Conservation (phyloP, 2,113 vertebrate genomes). For the Cyphomyrus discorhynchus region DNA sequence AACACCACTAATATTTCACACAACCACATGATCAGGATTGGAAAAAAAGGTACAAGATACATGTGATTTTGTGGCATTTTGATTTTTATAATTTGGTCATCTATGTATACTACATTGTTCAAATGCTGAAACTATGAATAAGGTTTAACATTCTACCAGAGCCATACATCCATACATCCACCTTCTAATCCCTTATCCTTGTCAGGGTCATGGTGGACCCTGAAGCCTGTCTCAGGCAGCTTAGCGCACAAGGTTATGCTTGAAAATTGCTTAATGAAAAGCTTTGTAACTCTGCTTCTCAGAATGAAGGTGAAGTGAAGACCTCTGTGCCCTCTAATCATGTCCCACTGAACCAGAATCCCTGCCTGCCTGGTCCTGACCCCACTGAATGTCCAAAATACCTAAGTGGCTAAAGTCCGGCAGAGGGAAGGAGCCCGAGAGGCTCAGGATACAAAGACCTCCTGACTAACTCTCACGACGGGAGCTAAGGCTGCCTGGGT, state of each 20-base stretch:
- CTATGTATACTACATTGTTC: neutral
- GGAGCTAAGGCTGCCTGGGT: neutral
- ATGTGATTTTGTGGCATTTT: neutral
- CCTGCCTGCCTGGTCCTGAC: neutral
- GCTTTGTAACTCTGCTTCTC: neutral
- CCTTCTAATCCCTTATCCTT: neutral
- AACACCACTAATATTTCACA: neutral
- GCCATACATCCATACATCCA: neutral
- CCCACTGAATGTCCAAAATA: neutral
- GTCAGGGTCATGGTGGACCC: neutral
- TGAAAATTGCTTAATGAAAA: neutral
- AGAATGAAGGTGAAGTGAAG: neutral
- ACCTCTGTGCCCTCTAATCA: neutral
- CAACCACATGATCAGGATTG: neutral
- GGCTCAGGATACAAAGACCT: constrained; percentile 6
- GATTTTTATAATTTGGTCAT: neutral
- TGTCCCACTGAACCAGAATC: neutral
- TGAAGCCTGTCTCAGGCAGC: neutral
- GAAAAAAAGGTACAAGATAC: neutral
- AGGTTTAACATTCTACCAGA: neutral
- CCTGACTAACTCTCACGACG: neutral
- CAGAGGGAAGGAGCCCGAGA: neutral
- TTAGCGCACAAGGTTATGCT: neutral
- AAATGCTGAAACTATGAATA: neutral
- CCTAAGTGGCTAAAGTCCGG: neutral